Percentiles rank a stretch among this genome's conserved stretches.
Conservation (phyloP, 2,797 vertebrate genomes). For the Chelon auratus region DNA sequence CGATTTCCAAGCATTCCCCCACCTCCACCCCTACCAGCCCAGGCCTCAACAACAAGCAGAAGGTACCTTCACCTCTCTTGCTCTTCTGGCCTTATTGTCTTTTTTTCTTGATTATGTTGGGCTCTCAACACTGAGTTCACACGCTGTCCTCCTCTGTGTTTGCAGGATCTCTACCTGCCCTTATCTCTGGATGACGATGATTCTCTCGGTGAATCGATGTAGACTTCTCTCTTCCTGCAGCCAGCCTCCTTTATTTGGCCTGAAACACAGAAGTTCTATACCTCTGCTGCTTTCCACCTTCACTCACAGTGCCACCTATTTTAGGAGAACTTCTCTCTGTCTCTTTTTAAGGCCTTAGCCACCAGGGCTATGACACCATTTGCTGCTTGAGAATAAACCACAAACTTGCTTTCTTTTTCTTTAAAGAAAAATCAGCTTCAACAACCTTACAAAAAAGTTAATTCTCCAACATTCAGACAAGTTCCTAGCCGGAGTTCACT, state of each 20-base stretch:
- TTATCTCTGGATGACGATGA: constrained; percentile 98
- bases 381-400: constrained; percentile 81
- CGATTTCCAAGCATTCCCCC: constrained; percentile 98
- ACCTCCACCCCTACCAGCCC: constrained; percentile 98
- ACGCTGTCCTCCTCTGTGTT: constrained; percentile 59
- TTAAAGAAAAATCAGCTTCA: constrained; percentile 12
- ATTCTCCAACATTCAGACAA: constrained; percentile 27
- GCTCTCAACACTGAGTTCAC: neutral
- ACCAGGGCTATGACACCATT: constrained; percentile 70
- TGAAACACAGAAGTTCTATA: constrained; percentile 74
- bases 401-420: constrained; percentile 26
- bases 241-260: constrained; percentile 64
- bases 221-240: constrained; percentile 72
- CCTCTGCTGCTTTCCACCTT: constrained; percentile 73
- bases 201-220: constrained; percentile 97
- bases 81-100: neutral
- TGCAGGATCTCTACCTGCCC: constrained; percentile 96
- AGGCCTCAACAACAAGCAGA: constrained; percentile 95
- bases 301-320: constrained; percentile 75
- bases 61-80: constrained; percentile 85
- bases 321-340: constrained; percentile 67
- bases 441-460: constrained; percentile 21
- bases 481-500: constrained; percentile 41
- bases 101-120: neutral
- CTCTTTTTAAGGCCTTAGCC: constrained; percentile 66